phyloP scores from a whole-genome alignment of 53 echinoderm and acorn worm genomes.

The Arbacia lixula region DNA sequence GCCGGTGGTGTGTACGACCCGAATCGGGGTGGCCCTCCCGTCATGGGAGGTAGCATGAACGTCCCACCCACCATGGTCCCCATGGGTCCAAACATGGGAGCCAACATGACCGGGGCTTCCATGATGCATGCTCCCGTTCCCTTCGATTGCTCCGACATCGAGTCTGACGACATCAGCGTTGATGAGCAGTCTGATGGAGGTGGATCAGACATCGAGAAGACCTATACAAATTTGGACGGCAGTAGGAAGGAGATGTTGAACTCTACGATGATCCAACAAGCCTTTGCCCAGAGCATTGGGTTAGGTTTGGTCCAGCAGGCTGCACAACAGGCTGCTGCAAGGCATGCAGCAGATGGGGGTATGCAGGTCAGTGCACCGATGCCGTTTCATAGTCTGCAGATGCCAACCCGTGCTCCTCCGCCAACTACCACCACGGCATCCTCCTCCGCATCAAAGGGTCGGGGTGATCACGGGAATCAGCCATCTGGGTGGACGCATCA shows the following conservation, averaged over 20 bases:
- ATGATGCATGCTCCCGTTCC: slow-evolving; percentile 49
- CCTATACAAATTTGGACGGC: slow-evolving; percentile 47
- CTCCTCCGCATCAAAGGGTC: background rate
- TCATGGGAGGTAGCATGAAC: background rate
- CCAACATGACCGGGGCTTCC: slow-evolving; percentile 18
- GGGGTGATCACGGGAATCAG: slow-evolving; percentile 35
- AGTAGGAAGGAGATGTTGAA: slow-evolving; percentile 53
- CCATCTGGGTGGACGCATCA: slow-evolving; percentile 51
- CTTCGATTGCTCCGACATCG: slow-evolving; percentile 46
- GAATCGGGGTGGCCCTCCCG: background rate
- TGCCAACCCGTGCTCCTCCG: slow-evolving; percentile 33
- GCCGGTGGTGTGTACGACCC: slow-evolving; percentile 40
- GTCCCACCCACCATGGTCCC: slow-evolving; percentile 21
- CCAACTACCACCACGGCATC: background rate
- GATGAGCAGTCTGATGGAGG: slow-evolving; percentile 37
- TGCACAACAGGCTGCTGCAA: slow-evolving; percentile 25
- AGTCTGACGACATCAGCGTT: slow-evolving; percentile 49
- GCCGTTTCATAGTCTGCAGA: slow-evolving; percentile 36
- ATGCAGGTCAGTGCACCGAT: slow-evolving; percentile 5
- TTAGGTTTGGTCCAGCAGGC: slow-evolving; percentile 48
- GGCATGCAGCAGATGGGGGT: slow-evolving; percentile 2
- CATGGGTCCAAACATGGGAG: slow-evolving; percentile 26
- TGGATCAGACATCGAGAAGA: slow-evolving; percentile 29
- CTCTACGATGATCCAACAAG: slow-evolving; percentile 50
- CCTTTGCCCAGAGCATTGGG: slow-evolving; percentile 48